Evolutionary conservation across 2,113 vertebrate species (phyloP), one percentile per base, ranked within the genome.

Genomic region (Indicator maculatus): DNA sequence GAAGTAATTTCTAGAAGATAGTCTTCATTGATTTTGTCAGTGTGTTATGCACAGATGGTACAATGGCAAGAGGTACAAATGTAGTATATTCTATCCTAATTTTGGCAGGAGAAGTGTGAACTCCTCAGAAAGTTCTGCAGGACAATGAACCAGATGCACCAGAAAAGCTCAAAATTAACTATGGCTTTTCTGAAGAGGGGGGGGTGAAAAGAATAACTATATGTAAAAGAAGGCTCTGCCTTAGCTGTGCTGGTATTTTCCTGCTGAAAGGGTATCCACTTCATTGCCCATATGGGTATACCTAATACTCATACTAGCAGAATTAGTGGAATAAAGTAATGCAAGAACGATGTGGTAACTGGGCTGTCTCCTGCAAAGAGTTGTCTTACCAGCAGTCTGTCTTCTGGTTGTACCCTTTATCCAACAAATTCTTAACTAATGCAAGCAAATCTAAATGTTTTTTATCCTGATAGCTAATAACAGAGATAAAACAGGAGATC

Each of bases 401-500:
- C 20, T 71, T 90, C 61, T 79, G 50, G 30, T 38, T 88, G 19
- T 60, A 24, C 9, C 8, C 19, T 80, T 92, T 72, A 65, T 39
- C 30, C 31, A 67, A 71, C 7, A 58, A 41, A 38, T 36, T 72
- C n/a, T 84, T 70, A 77, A 77, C 33, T 84, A 78, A 75, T 33
- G 18, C 53, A 78, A 86, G 38, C 38, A 86, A 87, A 70, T 79
- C 27, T 59, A 44, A 67, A 33, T 21, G 12, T 71, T 92, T 91
- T 94, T 75, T 79, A 44, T 90, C 38, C 86, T 82, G 63, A 56
- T 76, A 99, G 99, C 79, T 97, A 95, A 96, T 99, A 95, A 87
- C 98, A 39, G 96, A 98, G 72, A 80, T 97, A 93, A 99, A 99
- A 60, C 98, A 99, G 91, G 96, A 97, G 56, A 97, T 97, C 73